Evolutionary conservation across 1,140 invertebrate genomes (phyloP), one percentile per base, ranked within the genome.

Genomic region (Drosophila albomicans): DNA sequence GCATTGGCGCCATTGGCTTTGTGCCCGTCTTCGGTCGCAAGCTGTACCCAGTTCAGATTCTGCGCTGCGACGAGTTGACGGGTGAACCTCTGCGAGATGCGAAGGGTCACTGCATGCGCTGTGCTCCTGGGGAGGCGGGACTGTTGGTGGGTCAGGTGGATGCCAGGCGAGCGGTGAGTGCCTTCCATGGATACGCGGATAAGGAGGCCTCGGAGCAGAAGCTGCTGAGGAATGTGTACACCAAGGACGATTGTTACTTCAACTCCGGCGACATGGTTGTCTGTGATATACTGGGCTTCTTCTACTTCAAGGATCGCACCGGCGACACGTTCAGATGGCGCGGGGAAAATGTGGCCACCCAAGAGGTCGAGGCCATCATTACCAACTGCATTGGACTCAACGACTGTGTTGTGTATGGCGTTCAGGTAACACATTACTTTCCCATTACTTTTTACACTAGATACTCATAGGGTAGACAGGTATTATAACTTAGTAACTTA

Each of bases 271-370:
- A 99, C 93, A 95, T 99, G 76, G 93, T 99, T 43, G 95, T 97
- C 1, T 96, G 96, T 95, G 98, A 99, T 91, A 96, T 98, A 52
- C 95, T 96, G 43, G 98, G 98, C 3, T 99, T 98, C 92, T 96
- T 98, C 82, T 99, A 98, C 92, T 99, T 99, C 93, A 97, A 96
- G 80, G 98, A 99, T 91, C 95, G 99, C 78, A 98, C 97, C 13
- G 98, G 98, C 8, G 98, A 99, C 91, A 99, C 98, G 0, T 99
- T 97, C 92, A 96, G 98, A 78, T 97, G 96, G 96, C 95, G 96
- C 68, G 98, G 98, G 30, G 99, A 99, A 93, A 99, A 99, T 92
- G 98, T 99, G 0, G 97, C 98, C 0, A 99, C 99, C 5, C 95
- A 96, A n/a, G 98, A 99, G 94, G 98, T 99, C 1, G 99, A 99